phyloP scores from a whole-genome alignment of 2,888 invertebrate species.

The Cloeon dipterum region DNA sequence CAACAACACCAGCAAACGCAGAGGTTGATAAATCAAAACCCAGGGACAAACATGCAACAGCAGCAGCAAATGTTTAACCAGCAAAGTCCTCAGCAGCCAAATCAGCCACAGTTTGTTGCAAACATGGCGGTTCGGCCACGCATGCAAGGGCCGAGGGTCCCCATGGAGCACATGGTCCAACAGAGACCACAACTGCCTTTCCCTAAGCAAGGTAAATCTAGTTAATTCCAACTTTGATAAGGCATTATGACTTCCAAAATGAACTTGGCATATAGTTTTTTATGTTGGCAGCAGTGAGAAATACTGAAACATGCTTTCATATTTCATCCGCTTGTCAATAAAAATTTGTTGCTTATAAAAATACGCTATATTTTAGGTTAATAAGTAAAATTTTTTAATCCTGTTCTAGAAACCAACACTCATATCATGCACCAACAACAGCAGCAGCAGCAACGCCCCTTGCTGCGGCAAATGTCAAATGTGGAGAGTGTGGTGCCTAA shows the following conservation, averaged over 20 bases:
- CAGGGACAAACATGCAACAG: constrained; percentile 9
- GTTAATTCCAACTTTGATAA: too few relatives aligned
- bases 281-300: too few relatives aligned
- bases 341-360: too few relatives aligned
- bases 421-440: background rate
- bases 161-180: constrained; percentile 22
- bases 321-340: too few relatives aligned
- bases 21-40: constrained; percentile 12
- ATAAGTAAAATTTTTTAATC: too few relatives aligned
- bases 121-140: constrained; percentile 6
- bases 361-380: background rate
- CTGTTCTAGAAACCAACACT: background rate
- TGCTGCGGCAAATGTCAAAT: too few relatives aligned
- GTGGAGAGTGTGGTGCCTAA: too few relatives aligned
- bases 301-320: too few relatives aligned
- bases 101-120: constrained; percentile 8
- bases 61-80: constrained; percentile 11
- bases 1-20: constrained; percentile 22
- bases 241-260: too few relatives aligned
- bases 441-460: background rate
- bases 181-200: constrained; percentile 10
- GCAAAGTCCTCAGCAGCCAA: constrained; percentile 8
- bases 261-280: too few relatives aligned
- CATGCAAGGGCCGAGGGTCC: constrained; percentile 10
- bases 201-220: constrained; percentile 6